Evolutionary conservation across 2,888 invertebrate species (phyloP).

Genomic region (Plagodis dolabraria): DNA sequence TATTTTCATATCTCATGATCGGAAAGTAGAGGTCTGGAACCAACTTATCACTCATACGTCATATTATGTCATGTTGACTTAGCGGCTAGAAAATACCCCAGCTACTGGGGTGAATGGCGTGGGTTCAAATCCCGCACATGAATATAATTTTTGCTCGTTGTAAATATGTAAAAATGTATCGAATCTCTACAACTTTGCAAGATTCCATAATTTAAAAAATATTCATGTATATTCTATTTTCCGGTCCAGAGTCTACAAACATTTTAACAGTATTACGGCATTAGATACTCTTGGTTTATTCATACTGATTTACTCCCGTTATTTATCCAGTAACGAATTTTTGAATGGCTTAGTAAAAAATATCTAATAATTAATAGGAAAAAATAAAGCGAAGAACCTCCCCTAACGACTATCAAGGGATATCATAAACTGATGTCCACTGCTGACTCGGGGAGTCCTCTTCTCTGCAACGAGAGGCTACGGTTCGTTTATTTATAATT

Average conservation of each 20-base stretch:
- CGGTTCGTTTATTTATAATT: constrained; percentile 29
- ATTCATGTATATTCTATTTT: constrained; percentile 22
- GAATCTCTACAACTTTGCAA: no score
- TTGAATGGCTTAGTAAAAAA: constrained; percentile 50
- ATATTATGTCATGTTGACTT: no score
- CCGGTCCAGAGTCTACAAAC: constrained; percentile 17
- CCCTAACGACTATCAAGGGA: constrained; percentile 74
- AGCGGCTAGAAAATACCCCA: no score
- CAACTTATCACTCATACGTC: no score
- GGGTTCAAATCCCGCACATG: no score
- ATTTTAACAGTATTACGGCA: constrained; percentile 23
- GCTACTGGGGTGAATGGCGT: no score
- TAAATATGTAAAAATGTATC: no score
- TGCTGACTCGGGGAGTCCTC: constrained; percentile 63
- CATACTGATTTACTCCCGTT: constrained; percentile 30
- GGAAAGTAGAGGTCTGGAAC: no score
- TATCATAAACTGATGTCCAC: constrained; percentile 74
- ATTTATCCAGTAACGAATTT: constrained; percentile 45
- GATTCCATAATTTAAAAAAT: background rate
- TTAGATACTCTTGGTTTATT: constrained; percentile 29
- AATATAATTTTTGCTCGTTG: no score
- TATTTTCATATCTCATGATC: no score
- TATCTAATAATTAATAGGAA: constrained; percentile 68
- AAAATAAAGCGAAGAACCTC: constrained; percentile 69
- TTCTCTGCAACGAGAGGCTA: constrained; percentile 19